These are phyloP conservation scores for Ornithoptera alexandrae DNA, from an alignment of 2,888 invertebrate species.

Conservation along the genomic window DNA sequence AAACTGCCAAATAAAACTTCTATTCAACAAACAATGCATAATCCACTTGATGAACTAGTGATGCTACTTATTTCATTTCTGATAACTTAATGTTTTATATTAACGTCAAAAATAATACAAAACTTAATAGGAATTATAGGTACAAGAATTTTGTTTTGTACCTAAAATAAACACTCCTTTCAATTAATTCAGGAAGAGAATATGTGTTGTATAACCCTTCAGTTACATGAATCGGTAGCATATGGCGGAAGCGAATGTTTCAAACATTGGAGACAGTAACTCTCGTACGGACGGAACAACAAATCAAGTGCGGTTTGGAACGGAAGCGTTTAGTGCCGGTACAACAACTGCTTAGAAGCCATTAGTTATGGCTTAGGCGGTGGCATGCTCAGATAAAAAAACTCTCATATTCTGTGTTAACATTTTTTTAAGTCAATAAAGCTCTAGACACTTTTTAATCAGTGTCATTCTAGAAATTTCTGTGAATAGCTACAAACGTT, in stretches of 20 bases:
- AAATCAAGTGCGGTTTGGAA: conserved; percentile 74
- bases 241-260: conserved; percentile 64
- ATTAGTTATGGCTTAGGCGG: conserved; percentile 59
- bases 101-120: too few species aligned
- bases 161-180: background rate
- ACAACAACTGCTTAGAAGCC: conserved; percentile 60
- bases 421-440: background rate
- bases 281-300: conserved; percentile 65
- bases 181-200: background rate
- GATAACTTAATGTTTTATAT: too few species aligned
- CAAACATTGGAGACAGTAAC: conserved; percentile 59
- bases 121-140: background rate
- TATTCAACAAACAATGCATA: conserved; percentile 28
- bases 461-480: too few species aligned
- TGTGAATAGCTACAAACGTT: too few species aligned
- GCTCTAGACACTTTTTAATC: background rate
- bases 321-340: conserved; percentile 65
- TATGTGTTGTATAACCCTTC: conserved; percentile 28
- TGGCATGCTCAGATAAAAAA: conserved; percentile 31
- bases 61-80: background rate
- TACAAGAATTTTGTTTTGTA: background rate
- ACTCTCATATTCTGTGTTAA: background rate
- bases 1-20: conserved; percentile 62
- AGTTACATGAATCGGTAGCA: conserved; percentile 46
- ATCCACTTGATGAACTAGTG: conserved; percentile 5